These are phyloP conservation scores for Drosophila melanosoma DNA, from an alignment of 2,888 invertebrate genomes.

Conservation along the genomic window DNA sequence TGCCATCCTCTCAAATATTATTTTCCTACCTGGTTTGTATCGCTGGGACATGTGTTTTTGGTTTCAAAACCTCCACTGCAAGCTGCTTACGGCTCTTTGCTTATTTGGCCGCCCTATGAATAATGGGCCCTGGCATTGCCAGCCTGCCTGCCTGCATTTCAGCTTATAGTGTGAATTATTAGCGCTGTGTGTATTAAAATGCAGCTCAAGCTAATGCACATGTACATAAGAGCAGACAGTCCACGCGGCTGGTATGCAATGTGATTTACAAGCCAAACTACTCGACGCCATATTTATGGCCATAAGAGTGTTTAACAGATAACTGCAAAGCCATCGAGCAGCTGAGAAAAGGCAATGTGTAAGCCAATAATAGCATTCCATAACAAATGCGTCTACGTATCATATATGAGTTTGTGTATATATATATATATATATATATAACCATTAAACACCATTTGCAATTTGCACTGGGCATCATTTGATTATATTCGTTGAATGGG, in stretches of 20 bases:
- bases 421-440: not conserved
- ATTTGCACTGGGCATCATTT: constrained; percentile 10
- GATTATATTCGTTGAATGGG: constrained; percentile 1
- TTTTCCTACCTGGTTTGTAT: constrained; percentile 48
- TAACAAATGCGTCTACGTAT: constrained; percentile 12
- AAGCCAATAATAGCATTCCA: constrained; percentile 31
- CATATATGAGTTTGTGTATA: not conserved
- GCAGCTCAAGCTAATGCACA: constrained; percentile 75
- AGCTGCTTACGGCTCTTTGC: constrained; percentile 13
- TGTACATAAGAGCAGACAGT: constrained; percentile 24
- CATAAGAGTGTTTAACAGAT: constrained; percentile 50
- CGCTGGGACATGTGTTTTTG: constrained; percentile 55
- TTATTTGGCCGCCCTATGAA: constrained; percentile 63
- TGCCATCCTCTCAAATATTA: constrained; percentile 11
- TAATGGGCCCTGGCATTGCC: constrained; percentile 59
- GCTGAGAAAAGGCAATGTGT: constrained; percentile 19
- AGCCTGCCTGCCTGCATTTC: constrained; percentile 28
- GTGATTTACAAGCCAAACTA: constrained; percentile 66
- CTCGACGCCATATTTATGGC: constrained; percentile 54
- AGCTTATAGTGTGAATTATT: constrained; percentile 78
- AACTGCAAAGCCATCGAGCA: constrained; percentile 34
- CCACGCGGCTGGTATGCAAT: constrained; percentile 65
- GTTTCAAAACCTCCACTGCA: constrained; percentile 6
- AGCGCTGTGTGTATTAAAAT: constrained; percentile 77
- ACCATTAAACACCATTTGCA: no score